Percentiles rank a stretch among this genome's conserved stretches.
These are phyloP conservation scores for Leptocoma aspasia DNA, from an alignment of 2,113 vertebrate genomes.

Conservation along the genomic window DNA sequence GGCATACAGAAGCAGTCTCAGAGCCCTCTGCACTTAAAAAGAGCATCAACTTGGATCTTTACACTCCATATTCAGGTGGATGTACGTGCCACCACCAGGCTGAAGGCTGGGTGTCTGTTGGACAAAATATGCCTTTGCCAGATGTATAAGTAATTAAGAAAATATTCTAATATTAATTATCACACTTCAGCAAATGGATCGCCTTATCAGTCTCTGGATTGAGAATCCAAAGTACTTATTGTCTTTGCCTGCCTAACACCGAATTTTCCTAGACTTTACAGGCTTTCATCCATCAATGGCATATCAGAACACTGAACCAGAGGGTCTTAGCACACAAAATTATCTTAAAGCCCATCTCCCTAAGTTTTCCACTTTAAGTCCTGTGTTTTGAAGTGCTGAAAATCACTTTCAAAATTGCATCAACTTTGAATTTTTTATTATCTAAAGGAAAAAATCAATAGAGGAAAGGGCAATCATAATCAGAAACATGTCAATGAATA, in stretches of 20 bases:
- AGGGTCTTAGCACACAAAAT: neutral
- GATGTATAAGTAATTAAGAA: neutral
- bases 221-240: neutral
- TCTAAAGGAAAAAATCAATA: neutral
- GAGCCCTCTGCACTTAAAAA: neutral
- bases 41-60: neutral
- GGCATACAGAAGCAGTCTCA: neutral
- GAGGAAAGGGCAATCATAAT: neutral
- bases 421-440: neutral
- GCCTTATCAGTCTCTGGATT: neutral
- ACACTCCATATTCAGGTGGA: neutral
- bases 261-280: neutral
- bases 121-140: neutral
- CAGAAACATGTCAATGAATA: neutral
- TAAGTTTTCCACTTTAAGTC: neutral
- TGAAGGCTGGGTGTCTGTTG: neutral
- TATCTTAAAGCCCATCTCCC: neutral
- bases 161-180: neutral
- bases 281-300: neutral
- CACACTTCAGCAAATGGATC: neutral
- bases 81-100: accelerated
- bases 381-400: neutral
- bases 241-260: neutral
- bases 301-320: neutral
- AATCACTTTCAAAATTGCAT: neutral